A percentile compares a stretch with the other conserved stretches of the same genome.
Evolutionary conservation across 2,113 vertebrate species (phyloP).

Genomic region (Stigmatopora nigra): DNA sequence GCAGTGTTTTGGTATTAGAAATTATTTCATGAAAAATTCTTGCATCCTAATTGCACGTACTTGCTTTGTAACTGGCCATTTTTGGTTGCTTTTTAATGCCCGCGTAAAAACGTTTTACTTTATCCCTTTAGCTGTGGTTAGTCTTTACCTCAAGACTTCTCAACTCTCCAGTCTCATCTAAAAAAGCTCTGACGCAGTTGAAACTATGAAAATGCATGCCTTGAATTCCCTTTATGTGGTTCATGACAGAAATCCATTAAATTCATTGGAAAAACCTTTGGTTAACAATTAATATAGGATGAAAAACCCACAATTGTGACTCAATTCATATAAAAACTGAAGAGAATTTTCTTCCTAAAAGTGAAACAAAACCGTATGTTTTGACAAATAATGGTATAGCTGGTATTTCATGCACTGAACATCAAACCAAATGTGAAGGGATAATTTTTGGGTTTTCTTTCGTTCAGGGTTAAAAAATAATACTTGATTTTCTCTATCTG

Average conservation of each 20-base stretch:
- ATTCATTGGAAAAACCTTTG: neutral
- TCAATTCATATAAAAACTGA: neutral
- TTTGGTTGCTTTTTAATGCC: too few species aligned
- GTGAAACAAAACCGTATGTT: neutral
- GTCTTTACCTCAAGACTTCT: neutral
- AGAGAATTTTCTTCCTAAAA: neutral
- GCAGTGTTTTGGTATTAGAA: too few species aligned
- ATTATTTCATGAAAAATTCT: too few species aligned
- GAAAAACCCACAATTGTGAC: neutral
- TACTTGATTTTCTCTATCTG: neutral
- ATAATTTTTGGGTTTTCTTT: neutral
- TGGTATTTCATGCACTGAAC: neutral
- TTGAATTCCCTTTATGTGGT: neutral
- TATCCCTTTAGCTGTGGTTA: neutral
- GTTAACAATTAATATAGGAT: neutral
- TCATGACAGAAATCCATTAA: neutral
- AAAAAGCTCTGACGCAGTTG: neutral
- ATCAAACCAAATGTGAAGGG: neutral
- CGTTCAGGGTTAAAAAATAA: neutral
- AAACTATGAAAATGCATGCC: neutral
- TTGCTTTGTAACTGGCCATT: too few species aligned
- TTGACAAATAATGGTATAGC: neutral
- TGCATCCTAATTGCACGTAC: too few species aligned
- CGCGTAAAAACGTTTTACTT: neutral
- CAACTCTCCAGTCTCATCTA: neutral